phyloP scores from a whole-genome alignment of 92 coral and sea anemone genomes.

The Plumapathes pennacea region DNA sequence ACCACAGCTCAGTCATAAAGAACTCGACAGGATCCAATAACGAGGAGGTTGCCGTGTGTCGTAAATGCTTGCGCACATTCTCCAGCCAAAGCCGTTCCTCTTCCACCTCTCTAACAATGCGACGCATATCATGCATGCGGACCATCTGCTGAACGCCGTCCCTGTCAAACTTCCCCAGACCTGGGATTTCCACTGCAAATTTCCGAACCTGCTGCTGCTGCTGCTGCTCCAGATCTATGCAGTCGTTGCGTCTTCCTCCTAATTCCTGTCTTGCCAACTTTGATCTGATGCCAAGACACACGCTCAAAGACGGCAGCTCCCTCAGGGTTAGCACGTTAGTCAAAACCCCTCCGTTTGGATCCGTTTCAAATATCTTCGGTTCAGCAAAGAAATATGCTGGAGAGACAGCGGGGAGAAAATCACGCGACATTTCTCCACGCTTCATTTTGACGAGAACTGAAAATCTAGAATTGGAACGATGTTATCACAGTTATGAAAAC shows the following conservation, averaged over 20 bases:
- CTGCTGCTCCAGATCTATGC: slow-evolving; percentile 1
- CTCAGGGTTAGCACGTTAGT: slow-evolving; percentile 6
- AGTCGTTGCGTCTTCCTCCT: slow-evolving; percentile 7
- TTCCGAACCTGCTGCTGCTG: background rate
- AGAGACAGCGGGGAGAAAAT: slow-evolving; percentile 25
- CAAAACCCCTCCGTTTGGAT: background rate
- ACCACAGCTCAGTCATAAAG: slow-evolving; percentile 12
- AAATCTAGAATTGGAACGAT: no score
- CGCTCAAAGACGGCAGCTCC: slow-evolving; percentile 16
- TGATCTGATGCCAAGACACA: slow-evolving; percentile 14
- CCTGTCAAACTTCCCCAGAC: slow-evolving; percentile 27
- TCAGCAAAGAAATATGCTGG: slow-evolving; percentile 1
- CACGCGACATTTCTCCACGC: slow-evolving; percentile 19
- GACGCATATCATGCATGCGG: slow-evolving; percentile 7
- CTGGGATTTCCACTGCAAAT: slow-evolving; percentile 9
- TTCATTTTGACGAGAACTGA: slow-evolving; percentile 3
- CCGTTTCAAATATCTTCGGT: slow-evolving; percentile 1
- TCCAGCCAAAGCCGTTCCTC: slow-evolving; percentile 12
- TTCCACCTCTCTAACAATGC: slow-evolving; percentile 18
- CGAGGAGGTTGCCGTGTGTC: background rate
- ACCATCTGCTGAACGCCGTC: slow-evolving; percentile 13
- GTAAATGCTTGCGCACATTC: background rate
- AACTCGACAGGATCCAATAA: slow-evolving; percentile 5
- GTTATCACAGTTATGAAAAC: no score
- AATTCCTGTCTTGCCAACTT: slow-evolving; percentile 5